A percentile compares a stretch with the other conserved stretches of the same genome.
Conservation (phyloP, 2,113 vertebrate genomes). For the Tragelaphus strepsiceros region DNA sequence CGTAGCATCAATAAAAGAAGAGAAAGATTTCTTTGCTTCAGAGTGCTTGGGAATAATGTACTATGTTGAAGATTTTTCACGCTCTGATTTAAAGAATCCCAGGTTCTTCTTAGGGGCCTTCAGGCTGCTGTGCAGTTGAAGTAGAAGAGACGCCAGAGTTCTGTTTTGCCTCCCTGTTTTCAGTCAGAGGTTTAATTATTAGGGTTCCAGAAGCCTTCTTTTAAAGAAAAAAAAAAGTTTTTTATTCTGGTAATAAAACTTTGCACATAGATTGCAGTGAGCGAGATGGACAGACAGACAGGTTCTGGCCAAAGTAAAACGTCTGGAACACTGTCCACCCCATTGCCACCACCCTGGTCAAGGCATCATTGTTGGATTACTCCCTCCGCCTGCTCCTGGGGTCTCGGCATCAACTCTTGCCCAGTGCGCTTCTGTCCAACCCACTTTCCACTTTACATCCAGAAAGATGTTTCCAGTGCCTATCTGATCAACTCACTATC, state of each 20-base stretch:
- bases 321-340: neutral
- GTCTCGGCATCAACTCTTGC: neutral
- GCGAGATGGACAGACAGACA: neutral
- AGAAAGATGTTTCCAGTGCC: neutral
- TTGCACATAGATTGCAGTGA: neutral
- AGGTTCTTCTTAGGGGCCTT: neutral
- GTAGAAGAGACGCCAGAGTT: neutral
- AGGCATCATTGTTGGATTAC: neutral
- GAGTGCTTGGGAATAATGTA: neutral
- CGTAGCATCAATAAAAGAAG: neutral
- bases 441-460: neutral
- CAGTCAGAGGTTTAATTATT: neutral
- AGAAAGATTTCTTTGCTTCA: neutral
- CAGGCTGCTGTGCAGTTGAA: neutral
- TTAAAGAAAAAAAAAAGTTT: neutral
- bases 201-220: neutral
- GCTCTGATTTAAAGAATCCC: neutral
- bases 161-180: neutral
- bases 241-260: neutral
- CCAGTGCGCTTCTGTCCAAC: neutral
- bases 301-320: neutral
- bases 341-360: neutral
- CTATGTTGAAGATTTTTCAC: neutral
- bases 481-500: neutral
- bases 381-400: neutral